Evolutionary conservation across 2,888 invertebrate species (phyloP), one percentile per base, ranked within the genome.

Genomic region (Acleris cristana): DNA sequence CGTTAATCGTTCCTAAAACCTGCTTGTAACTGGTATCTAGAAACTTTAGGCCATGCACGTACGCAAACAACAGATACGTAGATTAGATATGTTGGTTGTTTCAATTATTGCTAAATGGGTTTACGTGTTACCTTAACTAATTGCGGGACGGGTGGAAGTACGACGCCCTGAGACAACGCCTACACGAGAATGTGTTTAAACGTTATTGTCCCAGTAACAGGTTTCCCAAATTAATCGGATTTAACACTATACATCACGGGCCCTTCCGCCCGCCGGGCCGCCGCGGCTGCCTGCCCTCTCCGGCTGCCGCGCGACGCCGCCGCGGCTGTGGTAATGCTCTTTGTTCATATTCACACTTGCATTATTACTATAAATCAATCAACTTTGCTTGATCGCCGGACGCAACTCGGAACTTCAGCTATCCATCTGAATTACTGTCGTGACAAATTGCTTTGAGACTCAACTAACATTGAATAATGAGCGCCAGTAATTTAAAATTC

Each of bases 181-280:
- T 76, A 82, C 82, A 81, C 73, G 80, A 72, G 81, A 83, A 82
- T 83, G 83, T 87, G 81, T 87, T 85, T 84, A 85, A 81, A 80
- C 82, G 81, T 82, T 84, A 85, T 86, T 87, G 87, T 87, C 79
- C 76, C 75, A 77, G 80, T 83, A 86, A 82, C 84, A 85, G 83
- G 83, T 78, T 83, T 80, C 80, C 79, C 80, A 82, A 86, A 88
- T 87, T 88, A 88, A 88, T 88, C 85, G 81, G 86, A 87, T 88
- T 85, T 86, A 80, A 74, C 77, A 80, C 84, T 78, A 81, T 85
- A 79, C 74, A 84, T 84, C 82, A 85, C 76, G 75, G 69, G 75
- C 70, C 75, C 77, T 83, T 82, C 83, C 81, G 80, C 74, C 77
- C 66, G 76, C 71, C 72, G 69, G 69, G 57, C 62, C 61, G 56